Conservation (phyloP, 2,113 vertebrate species). For the Oncorhynchus keta region DNA sequence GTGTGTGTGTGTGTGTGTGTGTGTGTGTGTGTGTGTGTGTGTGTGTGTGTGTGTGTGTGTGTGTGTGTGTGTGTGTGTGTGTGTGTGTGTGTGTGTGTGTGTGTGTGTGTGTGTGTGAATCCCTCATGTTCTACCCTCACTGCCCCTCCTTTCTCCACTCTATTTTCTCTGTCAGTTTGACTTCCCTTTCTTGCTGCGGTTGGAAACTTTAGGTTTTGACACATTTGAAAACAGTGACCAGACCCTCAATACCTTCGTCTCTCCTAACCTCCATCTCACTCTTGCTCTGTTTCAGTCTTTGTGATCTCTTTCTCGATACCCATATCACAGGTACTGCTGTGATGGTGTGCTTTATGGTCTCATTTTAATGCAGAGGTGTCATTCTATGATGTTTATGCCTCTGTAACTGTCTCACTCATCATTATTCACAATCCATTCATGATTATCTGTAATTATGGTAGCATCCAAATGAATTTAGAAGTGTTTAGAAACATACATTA, state of each 20-base stretch:
- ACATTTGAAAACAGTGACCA: slow-evolving; percentile 78
- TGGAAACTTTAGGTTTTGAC: slow-evolving; percentile 83
- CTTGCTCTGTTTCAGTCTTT: slow-evolving; percentile 28
- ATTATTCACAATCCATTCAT: too few species aligned
- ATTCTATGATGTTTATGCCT: background rate
- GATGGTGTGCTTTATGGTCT: background rate
- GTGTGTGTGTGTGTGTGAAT: slow-evolving; percentile 2
- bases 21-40: background rate
- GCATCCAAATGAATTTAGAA: too few species aligned
- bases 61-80: background rate
- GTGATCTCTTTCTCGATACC: slow-evolving; percentile 35
- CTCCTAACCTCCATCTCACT: slow-evolving; percentile 61
- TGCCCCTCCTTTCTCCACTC: slow-evolving; percentile 12
- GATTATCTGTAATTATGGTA: too few species aligned
- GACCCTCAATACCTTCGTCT: slow-evolving; percentile 69
- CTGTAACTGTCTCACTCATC: too few species aligned
- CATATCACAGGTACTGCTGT: background rate
- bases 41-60: background rate
- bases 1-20: background rate
- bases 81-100: background rate
- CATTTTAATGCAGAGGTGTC: background rate
- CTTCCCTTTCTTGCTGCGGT: slow-evolving; percentile 80
- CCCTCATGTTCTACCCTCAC: slow-evolving; percentile 10
- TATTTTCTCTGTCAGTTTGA: slow-evolving; percentile 57
- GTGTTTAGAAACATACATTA: too few species aligned